Conservation (phyloP, 2,113 vertebrate genomes). For the Hypanus sabinus region DNA sequence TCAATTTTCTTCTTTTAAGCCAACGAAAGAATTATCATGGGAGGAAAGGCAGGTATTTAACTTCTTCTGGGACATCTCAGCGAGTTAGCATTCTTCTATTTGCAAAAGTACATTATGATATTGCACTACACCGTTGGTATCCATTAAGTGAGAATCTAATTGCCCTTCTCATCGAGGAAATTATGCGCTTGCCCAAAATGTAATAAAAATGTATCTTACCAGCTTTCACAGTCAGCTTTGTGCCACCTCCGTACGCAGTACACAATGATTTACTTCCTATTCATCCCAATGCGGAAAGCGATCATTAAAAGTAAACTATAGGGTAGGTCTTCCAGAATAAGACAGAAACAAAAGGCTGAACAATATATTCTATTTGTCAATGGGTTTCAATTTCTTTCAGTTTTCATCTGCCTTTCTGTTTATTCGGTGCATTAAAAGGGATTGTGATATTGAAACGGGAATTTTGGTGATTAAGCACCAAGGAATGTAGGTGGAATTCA, state of each 20-base stretch:
- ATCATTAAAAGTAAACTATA: background rate
- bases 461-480: background rate
- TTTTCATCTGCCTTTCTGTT: background rate
- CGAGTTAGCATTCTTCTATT: too few species aligned
- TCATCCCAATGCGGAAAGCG: background rate
- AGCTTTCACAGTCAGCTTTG: background rate
- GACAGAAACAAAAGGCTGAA: too few species aligned
- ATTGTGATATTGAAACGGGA: background rate
- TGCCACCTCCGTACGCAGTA: background rate
- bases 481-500: background rate
- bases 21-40: too few species aligned
- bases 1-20: too few species aligned
- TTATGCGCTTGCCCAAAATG: background rate
- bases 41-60: too few species aligned
- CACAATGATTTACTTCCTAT: background rate
- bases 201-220: background rate
- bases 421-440: background rate
- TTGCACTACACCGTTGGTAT: background rate
- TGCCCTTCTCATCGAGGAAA: background rate
- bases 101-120: background rate
- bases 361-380: background rate
- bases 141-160: background rate
- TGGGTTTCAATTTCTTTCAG: background rate
- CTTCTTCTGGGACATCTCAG: too few species aligned
- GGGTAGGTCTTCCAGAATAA: background rate